Evolutionary conservation across 2,797 vertebrate genomes (phyloP), one percentile per base, ranked within the genome.

Genomic region (Pempheris klunzingeri): DNA sequence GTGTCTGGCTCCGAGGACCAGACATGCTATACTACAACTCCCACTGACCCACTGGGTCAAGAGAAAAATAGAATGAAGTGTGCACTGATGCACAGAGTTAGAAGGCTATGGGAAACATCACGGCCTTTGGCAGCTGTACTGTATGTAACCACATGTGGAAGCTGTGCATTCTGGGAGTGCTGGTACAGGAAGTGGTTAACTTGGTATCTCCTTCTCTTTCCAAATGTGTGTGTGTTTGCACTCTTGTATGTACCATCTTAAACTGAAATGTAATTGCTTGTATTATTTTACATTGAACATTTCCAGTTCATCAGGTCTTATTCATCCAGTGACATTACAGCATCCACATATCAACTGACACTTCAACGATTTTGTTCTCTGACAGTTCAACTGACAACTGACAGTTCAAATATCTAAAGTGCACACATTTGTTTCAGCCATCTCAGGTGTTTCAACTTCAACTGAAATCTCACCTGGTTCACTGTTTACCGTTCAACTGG

Each of bases 31-130:
- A 28, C 41, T 20, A 32, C 12, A 60, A 39, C 7, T 55, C 24
- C 61, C 30, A n/a, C 5, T 43, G 57, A 59, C 65, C 46, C 1
- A 1, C n/a, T 17, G 15, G 50, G 71, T 49, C 57, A 54, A 32
- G 36, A 66, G 54, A 49, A 17, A 59, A 71, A 78, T 2, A 66
- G 13, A 80, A 36, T 11, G 49, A 50, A 71, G 41, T 55, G 60
- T 55, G 14, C 5, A 13, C 30, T 12, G 7, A 52, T 5, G 57
- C 38, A 60, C 32, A 77, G 22, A 57, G 54, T 32, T 52, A 32
- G 2, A 74, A 50, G 55, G 46, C 55, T 71, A 64, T 85, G 89
- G 82, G 84, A 89, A 83, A 80, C 79, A 64, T 77, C 70, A 67
- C 5, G n/a, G 57, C 69, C 71, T 57, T 20, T 70, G n/a, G 73